Conservation (phyloP, 2,113 vertebrate species). For the Leucopsar rothschildi region DNA sequence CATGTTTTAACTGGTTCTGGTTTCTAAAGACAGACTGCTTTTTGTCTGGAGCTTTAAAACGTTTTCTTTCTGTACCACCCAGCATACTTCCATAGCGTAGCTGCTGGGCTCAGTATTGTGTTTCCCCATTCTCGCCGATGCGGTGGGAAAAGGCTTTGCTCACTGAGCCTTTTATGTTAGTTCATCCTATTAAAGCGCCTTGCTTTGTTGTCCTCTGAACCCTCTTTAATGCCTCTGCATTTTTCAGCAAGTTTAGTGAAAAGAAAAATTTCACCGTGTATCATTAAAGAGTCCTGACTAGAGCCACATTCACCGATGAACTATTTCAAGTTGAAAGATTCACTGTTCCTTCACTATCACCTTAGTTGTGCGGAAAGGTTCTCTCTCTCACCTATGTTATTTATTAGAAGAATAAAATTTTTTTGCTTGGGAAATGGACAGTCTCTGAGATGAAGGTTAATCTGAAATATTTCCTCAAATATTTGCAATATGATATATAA, state of each 20-base stretch:
- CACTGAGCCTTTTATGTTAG: conserved; percentile 34
- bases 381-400: not conserved
- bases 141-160: conserved; percentile 47
- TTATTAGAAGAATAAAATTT: not conserved
- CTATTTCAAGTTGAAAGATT: not conserved
- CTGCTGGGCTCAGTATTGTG: not conserved
- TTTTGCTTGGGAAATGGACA: not conserved
- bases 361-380: not conserved
- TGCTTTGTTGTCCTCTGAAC: conserved; percentile 57
- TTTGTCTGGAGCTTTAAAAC: not conserved
- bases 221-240: conserved; percentile 36
- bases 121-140: not conserved
- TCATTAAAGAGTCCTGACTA: not conserved
- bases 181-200: conserved; percentile 51
- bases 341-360: not conserved
- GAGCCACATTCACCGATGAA: not conserved
- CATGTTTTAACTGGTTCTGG: not conserved
- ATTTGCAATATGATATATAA: not conserved
- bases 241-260: conserved; percentile 49
- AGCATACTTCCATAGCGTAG: not conserved
- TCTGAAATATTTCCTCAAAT: not conserved
- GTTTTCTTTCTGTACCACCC: not conserved
- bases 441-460: not conserved
- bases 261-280: conserved; percentile 22
- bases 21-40: not conserved